A percentile compares a stretch with the other conserved stretches of the same genome.
phyloP scores from a whole-genome alignment of 2,888 invertebrate species.

The Eupithecia pulchellata region DNA sequence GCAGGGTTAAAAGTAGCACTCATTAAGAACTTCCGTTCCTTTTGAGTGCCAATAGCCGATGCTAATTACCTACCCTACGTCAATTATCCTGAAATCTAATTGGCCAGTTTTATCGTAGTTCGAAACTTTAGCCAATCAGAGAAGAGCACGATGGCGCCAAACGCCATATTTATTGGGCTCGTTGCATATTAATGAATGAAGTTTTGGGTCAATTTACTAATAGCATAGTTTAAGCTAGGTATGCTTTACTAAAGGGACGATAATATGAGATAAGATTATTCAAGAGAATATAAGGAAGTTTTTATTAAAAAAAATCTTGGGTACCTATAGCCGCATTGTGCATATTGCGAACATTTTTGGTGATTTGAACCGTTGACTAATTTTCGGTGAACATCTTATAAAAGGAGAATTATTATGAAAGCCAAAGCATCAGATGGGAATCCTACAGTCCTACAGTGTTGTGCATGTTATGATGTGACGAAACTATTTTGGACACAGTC shows the following conservation, averaged over 20 bases:
- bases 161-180: not conserved
- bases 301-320: no score
- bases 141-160: slow-evolving; percentile 6
- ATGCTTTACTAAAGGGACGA: no score
- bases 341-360: no score
- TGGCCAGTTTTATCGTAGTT: slow-evolving; percentile 4
- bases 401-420: no score
- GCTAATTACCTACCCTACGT: not conserved
- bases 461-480: no score
- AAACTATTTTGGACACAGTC: no score
- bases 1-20: not conserved
- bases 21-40: not conserved
- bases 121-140: slow-evolving; percentile 7
- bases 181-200: slow-evolving; percentile 9
- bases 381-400: no score
- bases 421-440: no score
- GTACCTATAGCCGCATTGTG: no score
- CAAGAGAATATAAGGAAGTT: no score
- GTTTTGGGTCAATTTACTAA: not conserved
- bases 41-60: slow-evolving; percentile 2
- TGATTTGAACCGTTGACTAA: no score
- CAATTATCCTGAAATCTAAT: not conserved
- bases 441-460: no score
- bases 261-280: not conserved
- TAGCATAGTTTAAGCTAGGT: not conserved